Evolutionary conservation across 2,888 invertebrate genomes (phyloP), one percentile per base, ranked within the genome.

Genomic region (Drosophila antonietae): DNA sequence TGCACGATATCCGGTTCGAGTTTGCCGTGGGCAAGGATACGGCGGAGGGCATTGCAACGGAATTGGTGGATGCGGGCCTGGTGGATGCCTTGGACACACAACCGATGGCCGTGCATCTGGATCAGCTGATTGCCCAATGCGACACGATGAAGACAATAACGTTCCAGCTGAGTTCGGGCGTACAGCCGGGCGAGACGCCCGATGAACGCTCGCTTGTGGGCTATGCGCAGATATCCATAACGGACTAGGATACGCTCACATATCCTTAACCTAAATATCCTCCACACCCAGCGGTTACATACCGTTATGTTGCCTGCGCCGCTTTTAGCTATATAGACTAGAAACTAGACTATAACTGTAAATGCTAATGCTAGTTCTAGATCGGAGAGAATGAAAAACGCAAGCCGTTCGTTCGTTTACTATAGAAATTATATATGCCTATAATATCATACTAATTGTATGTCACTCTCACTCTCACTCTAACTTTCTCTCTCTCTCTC

Each of bases 1-100:
- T 99, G 78, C 99, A 99, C 93, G 99, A 99, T 92, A 99, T 99
- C 87, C 95, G 98, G 83, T 99, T 99, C 93, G 99, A 99, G 93
- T 99, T 97, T 92, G 96, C 97, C 20, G 95, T 96, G 35, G 98
- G 97, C 23, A 96, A 97, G 92, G 97, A 97, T 91, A 95, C 96
- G 0, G 95, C 98, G 0, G 98, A 98, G 93, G 98, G 98, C 41
- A 98, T 99, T 63, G 97, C 99, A 2, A 94, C 96, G 10, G 99
- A 99, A 93, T 93, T 99, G 80, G 98, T 99, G 9, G 97, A 97
- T 59, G 99, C 99, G 9, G 98, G 98, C 2, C 94, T 99, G 14
- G 98, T 99, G 20, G 97, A 99, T 92, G 96, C 95, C 61, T 95
- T 96, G 85, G 99, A 99, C 93, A 96, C 98, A 80, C 95, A 95